phyloP scores from a whole-genome alignment of 2,113 vertebrate genomes.

The Colius striatus region DNA sequence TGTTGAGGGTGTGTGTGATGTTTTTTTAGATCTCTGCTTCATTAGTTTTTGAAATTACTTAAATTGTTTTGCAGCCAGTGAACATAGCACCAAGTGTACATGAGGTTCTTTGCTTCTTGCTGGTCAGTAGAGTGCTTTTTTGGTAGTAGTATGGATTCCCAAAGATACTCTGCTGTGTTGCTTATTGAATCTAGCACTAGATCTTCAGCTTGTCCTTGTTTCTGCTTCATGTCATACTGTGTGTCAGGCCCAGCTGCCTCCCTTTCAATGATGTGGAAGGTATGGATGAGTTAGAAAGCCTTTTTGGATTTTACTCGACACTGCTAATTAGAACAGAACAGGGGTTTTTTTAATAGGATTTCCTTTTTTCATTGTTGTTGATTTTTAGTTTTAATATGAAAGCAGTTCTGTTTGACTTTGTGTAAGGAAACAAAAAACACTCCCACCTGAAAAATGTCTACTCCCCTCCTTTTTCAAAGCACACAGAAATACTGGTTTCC shows the following conservation, averaged over 20 bases:
- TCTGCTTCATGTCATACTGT: accelerated
- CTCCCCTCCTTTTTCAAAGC: neutral
- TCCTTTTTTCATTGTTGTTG: neutral
- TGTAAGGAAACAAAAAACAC: neutral
- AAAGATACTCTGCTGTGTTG: neutral
- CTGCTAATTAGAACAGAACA: neutral
- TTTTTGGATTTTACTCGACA: neutral
- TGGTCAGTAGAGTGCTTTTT: neutral
- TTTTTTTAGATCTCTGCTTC: neutral
- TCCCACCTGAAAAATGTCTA: neutral
- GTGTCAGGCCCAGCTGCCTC: neutral
- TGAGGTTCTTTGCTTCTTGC: neutral
- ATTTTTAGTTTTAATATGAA: neutral
- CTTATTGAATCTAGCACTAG: neutral
- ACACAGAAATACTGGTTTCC: neutral
- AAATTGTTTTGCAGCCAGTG: neutral
- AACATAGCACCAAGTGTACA: neutral
- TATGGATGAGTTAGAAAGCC: neutral
- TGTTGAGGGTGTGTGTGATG: neutral
- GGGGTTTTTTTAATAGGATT: neutral
- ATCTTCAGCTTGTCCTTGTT: neutral
- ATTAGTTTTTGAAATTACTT: neutral
- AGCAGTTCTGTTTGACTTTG: neutral
- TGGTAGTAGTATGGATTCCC: neutral
- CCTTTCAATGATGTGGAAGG: neutral